These are phyloP conservation scores for Ursus arctos DNA, from an alignment of 2,113 vertebrate species.

Conservation along the genomic window DNA sequence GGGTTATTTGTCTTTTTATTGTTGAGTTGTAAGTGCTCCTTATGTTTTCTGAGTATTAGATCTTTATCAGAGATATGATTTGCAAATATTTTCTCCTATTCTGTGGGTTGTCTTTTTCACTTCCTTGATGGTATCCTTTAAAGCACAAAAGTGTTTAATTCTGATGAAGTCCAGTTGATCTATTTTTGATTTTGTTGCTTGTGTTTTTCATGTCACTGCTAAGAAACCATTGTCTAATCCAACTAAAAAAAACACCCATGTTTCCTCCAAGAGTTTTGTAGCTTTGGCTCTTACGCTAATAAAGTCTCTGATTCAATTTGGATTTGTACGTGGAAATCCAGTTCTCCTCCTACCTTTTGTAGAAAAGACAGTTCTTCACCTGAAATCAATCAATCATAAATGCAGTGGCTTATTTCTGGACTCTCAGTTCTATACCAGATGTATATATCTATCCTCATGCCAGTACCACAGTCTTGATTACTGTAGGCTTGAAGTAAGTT, in stretches of 20 bases:
- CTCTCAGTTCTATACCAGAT: background rate
- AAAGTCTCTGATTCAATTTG: background rate
- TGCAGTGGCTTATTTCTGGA: background rate
- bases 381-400: background rate
- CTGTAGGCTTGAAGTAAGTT: background rate
- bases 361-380: background rate
- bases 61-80: background rate
- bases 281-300: background rate
- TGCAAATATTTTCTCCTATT: background rate
- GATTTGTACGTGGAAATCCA: background rate
- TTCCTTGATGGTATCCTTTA: background rate
- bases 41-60: background rate
- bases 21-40: background rate
- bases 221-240: background rate
- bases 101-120: background rate
- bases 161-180: background rate
- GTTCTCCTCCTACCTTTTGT: background rate
- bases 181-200: background rate
- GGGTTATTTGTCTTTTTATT: background rate
- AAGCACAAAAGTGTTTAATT: background rate
- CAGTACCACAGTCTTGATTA: background rate
- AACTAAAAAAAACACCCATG: background rate
- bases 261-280: background rate
- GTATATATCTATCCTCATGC: background rate
- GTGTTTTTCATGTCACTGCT: background rate